phyloP scores from a whole-genome alignment of 2,797 vertebrate species.

The Eulemur coronatus region DNA sequence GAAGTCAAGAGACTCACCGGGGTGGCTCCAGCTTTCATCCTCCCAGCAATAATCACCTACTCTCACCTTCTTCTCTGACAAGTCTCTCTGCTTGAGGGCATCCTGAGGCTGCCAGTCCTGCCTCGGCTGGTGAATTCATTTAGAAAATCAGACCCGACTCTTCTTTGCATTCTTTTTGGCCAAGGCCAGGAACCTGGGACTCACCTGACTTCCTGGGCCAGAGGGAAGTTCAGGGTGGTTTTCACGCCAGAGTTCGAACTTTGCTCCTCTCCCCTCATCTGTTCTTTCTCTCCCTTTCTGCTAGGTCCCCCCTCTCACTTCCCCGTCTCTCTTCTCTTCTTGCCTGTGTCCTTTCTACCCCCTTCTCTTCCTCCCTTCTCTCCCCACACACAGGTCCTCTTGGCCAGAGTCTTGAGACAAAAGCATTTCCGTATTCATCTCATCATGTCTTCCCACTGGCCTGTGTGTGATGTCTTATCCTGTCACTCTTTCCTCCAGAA shows the following conservation, averaged over 20 bases:
- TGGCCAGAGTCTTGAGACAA: background rate
- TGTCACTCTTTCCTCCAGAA: background rate
- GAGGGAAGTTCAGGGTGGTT: fast-evolving
- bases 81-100: conserved; percentile 68
- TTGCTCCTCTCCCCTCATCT: background rate
- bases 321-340: background rate
- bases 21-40: conserved; percentile 2
- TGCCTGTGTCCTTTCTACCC: background rate
- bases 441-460: background rate
- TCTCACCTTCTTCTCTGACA: conserved; percentile 55
- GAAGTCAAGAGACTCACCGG: conserved; percentile 9
- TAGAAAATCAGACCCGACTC: conserved; percentile 49
- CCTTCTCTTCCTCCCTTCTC: background rate
- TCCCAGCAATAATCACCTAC: conserved; percentile 61
- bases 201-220: background rate
- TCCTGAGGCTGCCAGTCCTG: conserved; percentile 55
- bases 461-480: background rate
- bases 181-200: background rate
- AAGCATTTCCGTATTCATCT: background rate
- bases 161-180: background rate
- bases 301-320: no score
- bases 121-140: background rate
- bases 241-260: background rate
- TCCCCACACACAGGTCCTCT: background rate
- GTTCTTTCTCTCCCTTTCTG: background rate